Evolutionary conservation across 2,888 invertebrate genomes (phyloP), one percentile per base, ranked within the genome.

Genomic region (Drosophila phalerata): DNA sequence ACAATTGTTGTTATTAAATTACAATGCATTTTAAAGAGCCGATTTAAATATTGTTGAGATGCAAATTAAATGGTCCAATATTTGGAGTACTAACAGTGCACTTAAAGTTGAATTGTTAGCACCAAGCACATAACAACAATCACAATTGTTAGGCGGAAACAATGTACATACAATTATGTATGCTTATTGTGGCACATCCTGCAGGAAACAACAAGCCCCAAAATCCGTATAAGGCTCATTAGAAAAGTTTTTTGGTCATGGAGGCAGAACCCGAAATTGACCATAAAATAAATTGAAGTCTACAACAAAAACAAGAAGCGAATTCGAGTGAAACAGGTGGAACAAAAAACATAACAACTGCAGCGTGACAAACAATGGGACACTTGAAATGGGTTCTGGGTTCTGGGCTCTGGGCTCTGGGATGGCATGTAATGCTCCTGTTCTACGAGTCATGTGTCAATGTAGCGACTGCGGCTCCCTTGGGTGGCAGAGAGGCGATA

Each of bases 211-310:
- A 43, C 69, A 62, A 65, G 61, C 75, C 65, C 61, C 68, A 77
- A 80, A 81, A 76, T 72, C 75, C 74, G 76, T 71, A 75, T 67
- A 69, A 69, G 70, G 76, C 86, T 80, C 78, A 80, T 82, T 80
- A 80, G 80, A 82, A 76, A 86, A 84, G 68, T 84, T 87, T 76
- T 76, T 58, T 51, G 51, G 61, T 52, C 55, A 63, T 45, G 57
- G 30, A 45, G 72, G 68, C 64, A 55, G 68, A 70, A 52, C 49
- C 63, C 74, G 52, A 64, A 66, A 71, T 67, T 62, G 73, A 70
- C 77, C 82, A 72, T 79, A 73, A 79, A 86, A 88, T 87, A 86
- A 88, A 88, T 84, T 74, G 74, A 79, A 73, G 76, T 63, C 52
- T 37, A 51, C 68, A 74, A 69, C 61, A 77, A 61, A 57, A 69